phyloP scores from a whole-genome alignment of 2,888 invertebrate species.

The Pycnomerus fuliginosus region DNA sequence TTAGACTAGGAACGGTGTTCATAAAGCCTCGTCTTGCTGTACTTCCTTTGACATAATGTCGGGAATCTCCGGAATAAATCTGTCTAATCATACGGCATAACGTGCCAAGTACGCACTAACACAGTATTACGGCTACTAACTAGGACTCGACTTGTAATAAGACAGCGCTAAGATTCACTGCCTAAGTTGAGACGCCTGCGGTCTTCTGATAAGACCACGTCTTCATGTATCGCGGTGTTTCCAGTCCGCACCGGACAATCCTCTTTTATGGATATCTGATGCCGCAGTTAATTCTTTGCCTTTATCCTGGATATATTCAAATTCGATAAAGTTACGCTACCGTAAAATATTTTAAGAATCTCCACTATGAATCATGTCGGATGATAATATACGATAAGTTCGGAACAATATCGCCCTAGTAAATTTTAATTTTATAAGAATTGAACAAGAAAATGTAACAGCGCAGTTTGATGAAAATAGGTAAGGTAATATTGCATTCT shows the following conservation, averaged over 20 bases:
- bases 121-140: constrained; percentile 47
- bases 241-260: no score
- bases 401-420: constrained; percentile 34
- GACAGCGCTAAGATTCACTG: constrained; percentile 45
- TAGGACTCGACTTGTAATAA: constrained; percentile 45
- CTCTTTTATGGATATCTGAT: no score
- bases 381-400: constrained; percentile 32
- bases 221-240: no score
- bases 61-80: constrained; percentile 51
- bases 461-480: constrained; percentile 41
- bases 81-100: constrained; percentile 52
- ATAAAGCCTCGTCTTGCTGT: constrained; percentile 38
- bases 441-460: constrained; percentile 39
- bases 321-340: no score
- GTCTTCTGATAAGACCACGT: constrained; percentile 37
- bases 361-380: no score
- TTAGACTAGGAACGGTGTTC: constrained; percentile 41
- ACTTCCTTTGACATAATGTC: constrained; percentile 48
- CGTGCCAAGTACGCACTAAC: constrained; percentile 52
- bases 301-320: no score
- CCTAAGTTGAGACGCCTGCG: constrained; percentile 41
- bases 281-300: no score
- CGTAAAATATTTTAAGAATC: no score
- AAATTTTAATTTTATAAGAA: constrained; percentile 49
- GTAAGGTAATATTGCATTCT: constrained; percentile 49